Evolutionary conservation across 2,113 vertebrate genomes (phyloP), one percentile per base, ranked within the genome.

Genomic region (Mirounga angustirostris): DNA sequence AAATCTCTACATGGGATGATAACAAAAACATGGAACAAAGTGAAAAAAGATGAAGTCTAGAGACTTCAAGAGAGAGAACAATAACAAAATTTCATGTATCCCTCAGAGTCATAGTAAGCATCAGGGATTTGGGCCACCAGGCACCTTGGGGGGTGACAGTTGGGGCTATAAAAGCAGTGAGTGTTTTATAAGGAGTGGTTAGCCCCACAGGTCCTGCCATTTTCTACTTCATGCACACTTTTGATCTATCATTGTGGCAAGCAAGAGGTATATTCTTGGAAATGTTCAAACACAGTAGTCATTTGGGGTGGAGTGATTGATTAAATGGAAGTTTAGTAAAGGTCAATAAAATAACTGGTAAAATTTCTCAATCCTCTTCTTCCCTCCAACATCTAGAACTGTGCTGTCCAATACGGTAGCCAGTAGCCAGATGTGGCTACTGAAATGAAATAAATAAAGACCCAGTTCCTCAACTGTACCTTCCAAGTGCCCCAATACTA

Each of bases 361-460:
- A 13, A 14, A 79, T 87, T 73, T 85, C 10, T 2, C 15, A 78
- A 4, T 4, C 10, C 13, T 5, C 7, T n/a, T 21, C 7, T 7
- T 92, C 22, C 14, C 50, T n/a, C 40, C 36, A 94, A 28, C 5
- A 65, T 59, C 16, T 74, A 93, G 14, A 84, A 73, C 7, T 65
- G 5, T 65, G 30, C 8, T 24, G 6, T 58, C 33, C 21, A 91
- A 22, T 24, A 36, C 0, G 58, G 13, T 15, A 52, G 33, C 56
- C 30, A 19, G 43, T 26, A 78, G 43, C 33, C 50, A 79, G 65
- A 28, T n/a, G 0, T 58, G 50, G 63, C 30, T 92, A 54, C 7
- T 4, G 18, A 71, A 78, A 82, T 76, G 4, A 13, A 97, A n/a
- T 63, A 43, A 96, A 61, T n/a, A 16, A 74, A 91, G 82, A 19